A percentile compares a stretch with the other conserved stretches of the same genome.
Evolutionary conservation across 2,113 vertebrate species (phyloP).

Genomic region (Petaurus breviceps): DNA sequence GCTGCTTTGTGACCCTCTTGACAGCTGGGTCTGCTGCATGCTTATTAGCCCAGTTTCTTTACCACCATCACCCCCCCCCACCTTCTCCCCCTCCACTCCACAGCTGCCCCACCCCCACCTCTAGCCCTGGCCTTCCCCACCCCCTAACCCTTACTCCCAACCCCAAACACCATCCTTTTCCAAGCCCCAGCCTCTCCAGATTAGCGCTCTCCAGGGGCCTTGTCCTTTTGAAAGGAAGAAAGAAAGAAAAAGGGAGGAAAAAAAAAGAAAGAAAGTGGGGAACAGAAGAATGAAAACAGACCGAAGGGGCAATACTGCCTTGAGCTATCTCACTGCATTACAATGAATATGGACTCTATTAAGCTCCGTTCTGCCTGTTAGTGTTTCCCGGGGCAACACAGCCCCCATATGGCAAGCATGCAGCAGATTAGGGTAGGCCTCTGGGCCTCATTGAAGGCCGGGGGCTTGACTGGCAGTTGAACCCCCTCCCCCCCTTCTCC

Average conservation of each 20-base stretch:
- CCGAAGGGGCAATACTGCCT: slow-evolving; percentile 92
- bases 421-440: slow-evolving; percentile 92
- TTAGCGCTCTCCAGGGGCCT: slow-evolving; percentile 83
- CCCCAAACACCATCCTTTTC: slow-evolving; percentile 59
- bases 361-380: slow-evolving; percentile 99
- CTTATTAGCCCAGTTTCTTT: slow-evolving; percentile 63
- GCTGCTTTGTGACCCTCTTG: slow-evolving; percentile 74
- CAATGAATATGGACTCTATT: slow-evolving; percentile 99
- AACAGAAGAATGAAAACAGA: slow-evolving; percentile 86
- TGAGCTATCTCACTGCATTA: slow-evolving; percentile 97
- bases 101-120: slow-evolving; percentile 59
- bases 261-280: slow-evolving; percentile 81
- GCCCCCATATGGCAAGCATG: slow-evolving; percentile 98
- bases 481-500: slow-evolving; percentile 86
- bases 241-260: slow-evolving; percentile 69
- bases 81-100: slow-evolving; percentile 54
- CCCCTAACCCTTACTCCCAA: slow-evolving; percentile 56
- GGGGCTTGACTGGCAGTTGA: slow-evolving; percentile 92
- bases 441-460: slow-evolving; percentile 85
- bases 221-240: slow-evolving; percentile 80
- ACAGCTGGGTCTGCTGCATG: slow-evolving; percentile 79
- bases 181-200: slow-evolving; percentile 80
- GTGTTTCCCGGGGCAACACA: slow-evolving; percentile 97
- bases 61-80: background rate
- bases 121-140: slow-evolving; percentile 42